These are phyloP conservation scores for Brachionichthys hirsutus DNA, from an alignment of 2,113 vertebrate species.

Conservation along the genomic window DNA sequence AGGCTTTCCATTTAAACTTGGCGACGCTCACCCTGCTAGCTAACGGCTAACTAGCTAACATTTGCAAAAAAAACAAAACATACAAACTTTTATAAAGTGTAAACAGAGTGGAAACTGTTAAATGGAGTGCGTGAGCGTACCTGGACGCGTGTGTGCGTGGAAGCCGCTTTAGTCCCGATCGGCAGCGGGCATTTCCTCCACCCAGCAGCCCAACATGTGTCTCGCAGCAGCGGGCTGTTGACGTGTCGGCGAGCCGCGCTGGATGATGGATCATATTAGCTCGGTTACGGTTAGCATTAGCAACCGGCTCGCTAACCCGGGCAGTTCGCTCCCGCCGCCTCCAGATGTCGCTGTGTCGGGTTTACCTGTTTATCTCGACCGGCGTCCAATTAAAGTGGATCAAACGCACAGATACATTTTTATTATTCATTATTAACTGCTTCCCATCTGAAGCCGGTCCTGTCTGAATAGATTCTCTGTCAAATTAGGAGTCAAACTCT, in stretches of 20 bases:
- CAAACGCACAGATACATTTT: too few species aligned
- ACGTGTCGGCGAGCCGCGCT: conserved; percentile 53
- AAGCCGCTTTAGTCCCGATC: conserved; percentile 15
- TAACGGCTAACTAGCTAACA: conserved; percentile 43
- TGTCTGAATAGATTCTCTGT: neutral
- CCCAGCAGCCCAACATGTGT: conserved; percentile 43
- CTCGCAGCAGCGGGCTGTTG: conserved; percentile 21
- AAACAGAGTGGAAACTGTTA: neutral
- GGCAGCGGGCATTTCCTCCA: conserved; percentile 48
- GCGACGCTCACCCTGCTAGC: conserved; percentile 27
- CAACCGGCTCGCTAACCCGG: conserved; percentile 39
- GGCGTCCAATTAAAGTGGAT: neutral
- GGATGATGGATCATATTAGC: neutral
- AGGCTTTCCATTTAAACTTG: conserved; percentile 37
- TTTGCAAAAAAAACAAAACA: neutral
- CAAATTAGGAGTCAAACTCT: neutral
- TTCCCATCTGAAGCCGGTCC: neutral
- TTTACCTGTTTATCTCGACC: neutral
- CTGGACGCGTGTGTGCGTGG: conserved; percentile 16
- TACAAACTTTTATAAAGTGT: conserved; percentile 22
- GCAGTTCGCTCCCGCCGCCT: conserved; percentile 8
- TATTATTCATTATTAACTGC: too few species aligned
- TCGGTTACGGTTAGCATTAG: conserved; percentile 29
- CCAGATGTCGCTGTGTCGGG: conserved; percentile 32
- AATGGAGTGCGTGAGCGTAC: conserved; percentile 23